Evolutionary conservation across 2,113 vertebrate genomes (phyloP).

Genomic region (Pollimyrus isidori): DNA sequence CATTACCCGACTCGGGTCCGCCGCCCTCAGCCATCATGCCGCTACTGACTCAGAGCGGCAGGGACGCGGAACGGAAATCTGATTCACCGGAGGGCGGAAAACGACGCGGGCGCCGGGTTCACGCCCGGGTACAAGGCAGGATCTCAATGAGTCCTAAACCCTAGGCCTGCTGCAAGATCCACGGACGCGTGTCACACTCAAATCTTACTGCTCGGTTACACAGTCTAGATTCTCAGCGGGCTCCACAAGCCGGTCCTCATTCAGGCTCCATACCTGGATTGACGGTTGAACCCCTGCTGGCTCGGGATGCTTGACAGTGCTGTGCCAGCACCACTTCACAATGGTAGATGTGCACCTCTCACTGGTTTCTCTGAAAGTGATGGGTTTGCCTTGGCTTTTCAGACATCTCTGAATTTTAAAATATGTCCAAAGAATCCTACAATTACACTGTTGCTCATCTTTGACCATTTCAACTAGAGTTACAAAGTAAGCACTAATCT

Average conservation of each 20-base stretch:
- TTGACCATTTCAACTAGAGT: neutral
- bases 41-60: conserved; percentile 53
- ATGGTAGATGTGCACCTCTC: neutral
- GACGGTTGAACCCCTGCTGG: neutral
- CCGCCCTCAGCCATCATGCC: conserved; percentile 73
- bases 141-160: neutral
- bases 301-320: neutral
- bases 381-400: neutral
- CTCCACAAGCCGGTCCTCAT: neutral
- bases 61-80: conserved; percentile 38
- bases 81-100: conserved; percentile 27
- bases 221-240: neutral
- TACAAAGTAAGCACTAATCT: neutral
- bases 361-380: neutral
- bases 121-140: neutral
- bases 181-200: neutral
- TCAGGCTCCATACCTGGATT: neutral
- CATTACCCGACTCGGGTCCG: conserved; percentile 72
- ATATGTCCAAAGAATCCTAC: neutral
- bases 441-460: neutral
- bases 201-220: neutral
- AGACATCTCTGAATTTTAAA: neutral
- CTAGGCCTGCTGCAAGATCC: neutral
- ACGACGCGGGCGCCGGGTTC: neutral
- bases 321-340: neutral